phyloP scores from a whole-genome alignment of 2,888 invertebrate species.

The Melikaiella ostensackeni region DNA sequence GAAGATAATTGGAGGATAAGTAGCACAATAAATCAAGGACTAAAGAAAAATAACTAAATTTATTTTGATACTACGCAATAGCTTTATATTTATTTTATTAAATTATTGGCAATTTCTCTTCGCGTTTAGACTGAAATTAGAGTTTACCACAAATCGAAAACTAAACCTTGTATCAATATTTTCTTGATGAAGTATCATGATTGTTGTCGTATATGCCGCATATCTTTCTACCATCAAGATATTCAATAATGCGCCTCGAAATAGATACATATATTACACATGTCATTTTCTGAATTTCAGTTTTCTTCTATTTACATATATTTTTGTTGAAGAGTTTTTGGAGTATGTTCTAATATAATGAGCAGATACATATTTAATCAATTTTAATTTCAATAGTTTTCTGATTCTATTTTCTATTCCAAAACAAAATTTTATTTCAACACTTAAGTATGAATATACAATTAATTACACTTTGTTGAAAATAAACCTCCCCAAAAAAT shows the following conservation, averaged over 20 bases:
- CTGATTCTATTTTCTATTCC: background rate
- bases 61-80: no score
- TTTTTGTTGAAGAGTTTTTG: no score
- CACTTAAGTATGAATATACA: no score
- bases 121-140: background rate
- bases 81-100: background rate
- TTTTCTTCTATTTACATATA: no score
- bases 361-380: no score
- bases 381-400: no score
- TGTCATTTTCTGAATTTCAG: no score
- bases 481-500: no score
- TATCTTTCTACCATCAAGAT: constrained; percentile 20
- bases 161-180: constrained; percentile 14
- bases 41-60: background rate
- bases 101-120: background rate
- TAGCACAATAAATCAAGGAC: background rate
- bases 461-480: no score
- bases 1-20: background rate
- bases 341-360: no score
- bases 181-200: background rate
- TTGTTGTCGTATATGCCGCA: background rate
- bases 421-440: no score
- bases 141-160: background rate
- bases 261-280: background rate
- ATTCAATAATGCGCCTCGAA: constrained; percentile 10